phyloP scores from a whole-genome alignment of 2,797 vertebrate species.

The Emys orbicularis region DNA sequence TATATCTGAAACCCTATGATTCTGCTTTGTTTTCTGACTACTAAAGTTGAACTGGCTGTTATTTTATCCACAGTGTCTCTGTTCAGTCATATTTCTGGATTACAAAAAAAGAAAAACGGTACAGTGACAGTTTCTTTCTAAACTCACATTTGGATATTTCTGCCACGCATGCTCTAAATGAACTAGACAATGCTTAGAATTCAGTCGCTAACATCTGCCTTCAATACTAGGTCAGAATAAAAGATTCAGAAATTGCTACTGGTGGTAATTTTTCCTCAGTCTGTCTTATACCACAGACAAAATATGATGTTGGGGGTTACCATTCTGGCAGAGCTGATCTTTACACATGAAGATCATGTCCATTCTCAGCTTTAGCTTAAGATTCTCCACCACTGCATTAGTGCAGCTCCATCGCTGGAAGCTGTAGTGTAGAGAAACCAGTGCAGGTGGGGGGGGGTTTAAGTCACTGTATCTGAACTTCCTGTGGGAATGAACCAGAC shows the following conservation, averaged over 20 bases:
- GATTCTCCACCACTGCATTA: background rate
- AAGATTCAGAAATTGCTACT: background rate
- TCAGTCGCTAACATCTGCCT: background rate
- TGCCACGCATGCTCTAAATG: rapidly evolving
- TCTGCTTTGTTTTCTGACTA: background rate
- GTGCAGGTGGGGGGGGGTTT: no score
- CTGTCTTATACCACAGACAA: conserved; percentile 33
- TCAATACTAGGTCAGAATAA: background rate
- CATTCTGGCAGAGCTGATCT: conserved; percentile 40
- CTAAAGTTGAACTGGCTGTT: background rate
- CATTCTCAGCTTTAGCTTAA: background rate
- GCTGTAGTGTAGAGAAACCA: background rate
- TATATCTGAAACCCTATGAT: background rate
- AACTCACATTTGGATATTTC: background rate
- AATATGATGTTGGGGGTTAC: background rate
- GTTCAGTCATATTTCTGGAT: background rate
- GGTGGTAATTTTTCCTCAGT: background rate
- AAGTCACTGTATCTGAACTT: background rate
- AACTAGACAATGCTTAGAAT: background rate
- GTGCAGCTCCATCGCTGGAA: background rate
- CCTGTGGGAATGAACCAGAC: background rate
- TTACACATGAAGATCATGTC: background rate
- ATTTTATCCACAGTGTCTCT: background rate
- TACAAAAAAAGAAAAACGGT: background rate
- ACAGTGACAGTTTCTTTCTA: background rate